These are phyloP conservation scores for Papilio polytes DNA, from an alignment of 1,140 invertebrate species.

Conservation along the genomic window DNA sequence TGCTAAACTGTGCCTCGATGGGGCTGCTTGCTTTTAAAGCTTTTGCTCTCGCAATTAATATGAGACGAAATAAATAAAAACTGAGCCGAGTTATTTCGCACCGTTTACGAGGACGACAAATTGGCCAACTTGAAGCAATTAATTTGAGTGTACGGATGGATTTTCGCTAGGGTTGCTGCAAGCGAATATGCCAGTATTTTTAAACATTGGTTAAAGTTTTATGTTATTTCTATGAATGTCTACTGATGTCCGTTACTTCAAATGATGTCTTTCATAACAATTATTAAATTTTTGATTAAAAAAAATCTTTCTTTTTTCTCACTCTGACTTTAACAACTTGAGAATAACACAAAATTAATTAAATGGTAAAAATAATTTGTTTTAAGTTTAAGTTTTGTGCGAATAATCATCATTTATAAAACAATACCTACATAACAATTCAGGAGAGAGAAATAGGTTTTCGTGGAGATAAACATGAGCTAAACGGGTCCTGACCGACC, in stretches of 20 bases:
- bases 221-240: background rate
- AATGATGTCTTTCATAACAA: no score
- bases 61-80: conserved; percentile 51
- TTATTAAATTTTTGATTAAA: no score
- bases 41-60: conserved; percentile 62
- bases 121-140: conserved; percentile 40
- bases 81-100: conserved; percentile 44
- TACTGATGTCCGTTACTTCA: no score
- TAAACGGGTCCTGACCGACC: conserved; percentile 64
- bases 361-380: no score
- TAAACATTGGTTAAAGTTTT: background rate
- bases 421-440: background rate
- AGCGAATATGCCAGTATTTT: background rate
- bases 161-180: conserved; percentile 26
- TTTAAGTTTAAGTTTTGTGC: no score
- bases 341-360: no score
- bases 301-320: no score
- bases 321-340: no score
- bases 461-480: conserved; percentile 62
- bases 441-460: conserved; percentile 36
- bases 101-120: conserved; percentile 36
- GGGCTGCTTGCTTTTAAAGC: conserved; percentile 54
- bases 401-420: no score
- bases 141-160: conserved; percentile 33
- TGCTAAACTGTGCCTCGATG: conserved; percentile 63